Base-by-base conservation (phyloP, 2,113 vertebrate genomes). In the Beaufortia kweichowensis region DNA sequence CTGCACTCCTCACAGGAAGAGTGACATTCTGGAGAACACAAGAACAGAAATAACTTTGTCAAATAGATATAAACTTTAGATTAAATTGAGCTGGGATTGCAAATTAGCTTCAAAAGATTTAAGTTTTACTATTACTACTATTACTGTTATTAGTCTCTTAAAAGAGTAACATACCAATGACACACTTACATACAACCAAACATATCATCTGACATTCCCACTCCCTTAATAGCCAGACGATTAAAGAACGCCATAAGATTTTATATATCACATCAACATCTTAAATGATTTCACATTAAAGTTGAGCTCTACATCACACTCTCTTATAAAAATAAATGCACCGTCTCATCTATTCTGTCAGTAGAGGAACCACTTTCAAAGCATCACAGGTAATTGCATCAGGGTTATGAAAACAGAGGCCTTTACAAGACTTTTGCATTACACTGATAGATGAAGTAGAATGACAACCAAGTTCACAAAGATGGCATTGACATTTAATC, bases 1-100 rank as follows among this genome's bases (percentile, higher is more conserved):
- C 70, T 87, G 88, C 97, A 99, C 64, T 88, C 86, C 28, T 85
- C 91, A 81, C 97, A 99, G 0, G 95, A 97, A 4, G 87, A 64
- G 83, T 97, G 94, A 81, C 97, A 99, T 74, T 75, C 97, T 99
- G 86, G 59, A 84, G 75, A 46, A 81, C 8, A 71, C 48, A 23
- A 62, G 28, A 4, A 7, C 4, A 17, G 3, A 28, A 15, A 46
- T 46, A 66, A 64, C 23, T 24, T 39, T 15, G n/a, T 64, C 2
- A 64, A 64, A 64, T 24, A 10, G 35, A 39, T 2, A 39, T 39
- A 39, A 39, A 39, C 9, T n/a, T n/a, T n/a, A n/a, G 9, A 39
- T 39, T n/a, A n/a, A n/a, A 11, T 39, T 10, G 11, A 39, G 2
- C 35, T 39, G 35, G 35, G 35, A 4, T 39, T n/a, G n/a, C n/a